phyloP scores from a whole-genome alignment of 2,113 vertebrate species.

The Zootoca vivipara region DNA sequence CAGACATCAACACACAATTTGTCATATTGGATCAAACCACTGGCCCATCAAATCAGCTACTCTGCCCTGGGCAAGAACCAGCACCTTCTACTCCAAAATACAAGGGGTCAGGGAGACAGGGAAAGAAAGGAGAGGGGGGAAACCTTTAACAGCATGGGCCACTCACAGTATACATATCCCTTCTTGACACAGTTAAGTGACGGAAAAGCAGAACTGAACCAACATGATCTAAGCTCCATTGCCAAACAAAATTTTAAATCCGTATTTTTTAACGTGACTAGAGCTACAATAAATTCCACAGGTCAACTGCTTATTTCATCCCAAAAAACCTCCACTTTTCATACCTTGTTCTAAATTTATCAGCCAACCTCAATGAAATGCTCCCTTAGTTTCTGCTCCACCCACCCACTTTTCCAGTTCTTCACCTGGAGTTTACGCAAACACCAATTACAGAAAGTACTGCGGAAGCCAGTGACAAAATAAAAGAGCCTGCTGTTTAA shows the following conservation, averaged over 20 bases:
- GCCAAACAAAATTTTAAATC: neutral
- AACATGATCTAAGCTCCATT: neutral
- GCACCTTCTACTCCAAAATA: slow-evolving; percentile 15
- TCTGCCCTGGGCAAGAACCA: slow-evolving; percentile 1
- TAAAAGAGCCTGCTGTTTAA: slow-evolving; percentile 7
- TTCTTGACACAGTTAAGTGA: neutral
- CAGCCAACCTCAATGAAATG: neutral
- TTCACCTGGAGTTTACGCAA: neutral
- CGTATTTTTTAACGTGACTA: neutral
- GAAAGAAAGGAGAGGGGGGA: neutral
- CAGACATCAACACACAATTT: neutral
- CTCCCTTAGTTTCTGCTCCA: neutral
- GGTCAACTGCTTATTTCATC: neutral
- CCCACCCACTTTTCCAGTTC: neutral
- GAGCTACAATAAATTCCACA: neutral
- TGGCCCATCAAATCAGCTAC: neutral
- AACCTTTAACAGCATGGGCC: neutral
- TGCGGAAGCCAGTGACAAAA: neutral
- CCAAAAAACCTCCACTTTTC: neutral
- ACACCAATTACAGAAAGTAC: neutral
- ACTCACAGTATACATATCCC: neutral
- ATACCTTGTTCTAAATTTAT: neutral
- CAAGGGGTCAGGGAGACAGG: no score
- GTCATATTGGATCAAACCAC: neutral
- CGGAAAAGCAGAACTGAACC: neutral